Percentiles rank a stretch among this genome's conserved stretches.
Conservation (phyloP, 2,888 invertebrate species). For the Oeneis ivallda region DNA sequence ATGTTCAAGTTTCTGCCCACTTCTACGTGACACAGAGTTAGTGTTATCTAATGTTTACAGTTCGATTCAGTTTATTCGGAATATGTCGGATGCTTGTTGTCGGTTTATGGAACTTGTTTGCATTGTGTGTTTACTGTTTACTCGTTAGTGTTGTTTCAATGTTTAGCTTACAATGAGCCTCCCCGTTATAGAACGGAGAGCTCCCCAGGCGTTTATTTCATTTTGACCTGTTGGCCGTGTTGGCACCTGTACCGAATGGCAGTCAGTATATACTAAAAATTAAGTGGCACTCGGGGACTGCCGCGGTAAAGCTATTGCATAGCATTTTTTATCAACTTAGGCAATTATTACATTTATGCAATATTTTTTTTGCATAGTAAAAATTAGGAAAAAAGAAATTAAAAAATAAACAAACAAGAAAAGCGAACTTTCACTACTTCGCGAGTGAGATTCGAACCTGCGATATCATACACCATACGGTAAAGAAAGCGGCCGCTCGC, state of each 20-base stretch:
- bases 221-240: neutral
- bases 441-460: no score
- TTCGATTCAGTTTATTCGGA: conserved; percentile 31
- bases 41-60: conserved; percentile 30
- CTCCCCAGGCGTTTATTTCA: neutral
- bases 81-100: conserved; percentile 19
- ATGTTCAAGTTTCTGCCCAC: neutral
- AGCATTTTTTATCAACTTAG: no score
- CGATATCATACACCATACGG: no score
- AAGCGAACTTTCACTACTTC: no score
- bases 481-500: no score
- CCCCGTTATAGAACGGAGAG: conserved; percentile 14
- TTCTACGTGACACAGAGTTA: neutral
- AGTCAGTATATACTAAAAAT: no score
- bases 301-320: no score
- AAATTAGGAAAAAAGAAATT: no score
- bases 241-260: neutral
- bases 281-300: no score
- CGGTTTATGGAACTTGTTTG: conserved; percentile 30
- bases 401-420: no score
- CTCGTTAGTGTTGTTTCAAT: conserved; percentile 13
- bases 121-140: conserved; percentile 29
- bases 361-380: no score
- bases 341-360: no score
- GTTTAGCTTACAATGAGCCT: conserved; percentile 25